phyloP scores from a whole-genome alignment of 2,797 vertebrate genomes.

The Balearica regulorum region DNA sequence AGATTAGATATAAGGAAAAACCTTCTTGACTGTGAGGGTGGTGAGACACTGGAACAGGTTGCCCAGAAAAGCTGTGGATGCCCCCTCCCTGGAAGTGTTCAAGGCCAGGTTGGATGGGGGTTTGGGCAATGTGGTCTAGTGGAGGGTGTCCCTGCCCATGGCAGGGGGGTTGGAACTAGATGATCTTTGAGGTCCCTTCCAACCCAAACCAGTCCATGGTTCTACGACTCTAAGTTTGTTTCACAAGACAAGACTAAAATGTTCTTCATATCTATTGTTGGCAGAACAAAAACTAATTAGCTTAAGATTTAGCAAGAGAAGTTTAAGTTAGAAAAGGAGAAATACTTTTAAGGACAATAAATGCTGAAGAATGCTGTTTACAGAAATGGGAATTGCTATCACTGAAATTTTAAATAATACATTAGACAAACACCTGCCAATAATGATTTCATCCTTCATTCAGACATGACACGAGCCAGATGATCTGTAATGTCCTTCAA shows the following conservation, averaged over 20 bases:
- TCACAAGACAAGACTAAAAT: neutral
- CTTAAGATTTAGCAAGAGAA: neutral
- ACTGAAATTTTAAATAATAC: constrained; percentile 18
- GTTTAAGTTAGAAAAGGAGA: neutral
- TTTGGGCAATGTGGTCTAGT: too few relatives aligned
- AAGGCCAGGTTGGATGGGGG: too few relatives aligned
- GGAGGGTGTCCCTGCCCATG: too few relatives aligned
- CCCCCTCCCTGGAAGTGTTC: too few relatives aligned
- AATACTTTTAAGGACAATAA: neutral
- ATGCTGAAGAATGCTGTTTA: constrained; percentile 6
- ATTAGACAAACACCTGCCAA: constrained; percentile 30
- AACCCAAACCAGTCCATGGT: too few relatives aligned
- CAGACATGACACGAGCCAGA: neutral
- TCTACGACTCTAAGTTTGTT: neutral
- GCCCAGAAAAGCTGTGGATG: too few relatives aligned
- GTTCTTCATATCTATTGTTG: neutral
- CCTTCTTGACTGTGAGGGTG: too few relatives aligned
- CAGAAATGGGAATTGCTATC: neutral
- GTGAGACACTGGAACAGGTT: too few relatives aligned
- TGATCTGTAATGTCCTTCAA: neutral
- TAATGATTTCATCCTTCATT: constrained; percentile 14
- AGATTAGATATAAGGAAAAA: too few relatives aligned
- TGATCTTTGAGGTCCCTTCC: too few relatives aligned
- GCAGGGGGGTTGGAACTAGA: too few relatives aligned
- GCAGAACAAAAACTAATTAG: neutral